Evolutionary conservation across 2,797 vertebrate species (phyloP), one percentile per base, ranked within the genome.

Genomic region (Phataginus tetradactyla): DNA sequence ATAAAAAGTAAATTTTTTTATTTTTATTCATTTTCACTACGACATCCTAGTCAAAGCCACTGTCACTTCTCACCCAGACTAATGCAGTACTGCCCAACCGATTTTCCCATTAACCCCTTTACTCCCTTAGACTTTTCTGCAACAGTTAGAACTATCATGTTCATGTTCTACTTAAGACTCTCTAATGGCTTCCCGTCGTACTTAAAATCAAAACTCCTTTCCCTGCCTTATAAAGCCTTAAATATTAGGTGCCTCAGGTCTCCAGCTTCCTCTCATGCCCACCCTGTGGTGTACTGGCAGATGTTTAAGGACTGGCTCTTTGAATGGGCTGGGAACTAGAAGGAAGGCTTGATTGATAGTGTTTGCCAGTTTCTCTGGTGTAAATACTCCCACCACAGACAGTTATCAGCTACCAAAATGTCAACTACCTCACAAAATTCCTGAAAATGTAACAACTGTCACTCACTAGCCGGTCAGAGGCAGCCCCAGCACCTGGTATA

Each of bases 151-250:
- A 90, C 18, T 23, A 14, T 45, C 20, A 84, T 39, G 4, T 66
- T 25, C 42, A 63, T 61, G 37, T 84, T n/a, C 45, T 92, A 51
- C 15, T 27, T 57, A 79, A 69, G 69, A 78, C 6, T 45, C 13
- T 69, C 37, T 55, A 69, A 69, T 61, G 57, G 15, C 42, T 88
- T 78, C 29, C 45, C 4, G 53, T 57, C 25, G 49, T 37, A 69
- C 3, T 55, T 91, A 69, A 94, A 96, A 83, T 64, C 4, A 59
- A 68, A 90, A 45, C 53, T 88, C n/a, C 11, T 85, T 90, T 34
- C 32, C 85, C 20, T 83, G 39, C 20, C 8, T 77, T n/a, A 39
- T 25, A 63, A 84, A 57, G 25, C 15, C 42, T 78, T 34, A 29
- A 2, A 21, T 4, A 3, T 20, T 34, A 29, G 10, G n/a, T 45